Conservation (phyloP, 2,888 invertebrate species). For the Rotaria macrura region DNA sequence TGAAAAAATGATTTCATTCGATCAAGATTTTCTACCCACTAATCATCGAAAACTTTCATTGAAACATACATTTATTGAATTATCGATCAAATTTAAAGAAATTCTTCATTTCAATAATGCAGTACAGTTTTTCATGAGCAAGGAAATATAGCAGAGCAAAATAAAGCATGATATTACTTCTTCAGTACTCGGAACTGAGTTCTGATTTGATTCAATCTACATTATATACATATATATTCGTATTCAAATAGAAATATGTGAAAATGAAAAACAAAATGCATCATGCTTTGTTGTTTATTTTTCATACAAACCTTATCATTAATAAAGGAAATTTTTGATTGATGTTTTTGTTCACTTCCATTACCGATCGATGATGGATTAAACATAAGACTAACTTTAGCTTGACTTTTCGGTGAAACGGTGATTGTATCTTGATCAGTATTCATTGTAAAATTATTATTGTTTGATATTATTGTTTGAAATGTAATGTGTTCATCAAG, state of each 20-base stretch:
- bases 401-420: slow-evolving; percentile 39
- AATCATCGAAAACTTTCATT: too few relatives aligned
- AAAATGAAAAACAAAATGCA: neutral
- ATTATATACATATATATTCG: too few relatives aligned
- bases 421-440: slow-evolving; percentile 40
- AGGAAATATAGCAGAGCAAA: neutral
- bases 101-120: too few relatives aligned
- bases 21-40: too few relatives aligned
- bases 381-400: slow-evolving; percentile 39
- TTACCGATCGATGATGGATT: slow-evolving; percentile 47
- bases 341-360: slow-evolving; percentile 39
- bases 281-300: too few relatives aligned
- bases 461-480: slow-evolving; percentile 43
- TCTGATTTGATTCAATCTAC: neutral
- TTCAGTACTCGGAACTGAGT: neutral
- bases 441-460: slow-evolving; percentile 46
- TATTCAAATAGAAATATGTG: too few relatives aligned
- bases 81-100: neutral
- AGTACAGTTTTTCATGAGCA: neutral
- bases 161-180: neutral
- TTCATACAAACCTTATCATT: slow-evolving; percentile 44
- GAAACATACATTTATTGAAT: too few relatives aligned
- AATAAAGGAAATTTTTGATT: slow-evolving; percentile 42
- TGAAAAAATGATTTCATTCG: too few relatives aligned
- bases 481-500: slow-evolving; percentile 44